Conservation (phyloP, 53 echinoderm and acorn worm genomes). For the Paracentrotus lividus region DNA sequence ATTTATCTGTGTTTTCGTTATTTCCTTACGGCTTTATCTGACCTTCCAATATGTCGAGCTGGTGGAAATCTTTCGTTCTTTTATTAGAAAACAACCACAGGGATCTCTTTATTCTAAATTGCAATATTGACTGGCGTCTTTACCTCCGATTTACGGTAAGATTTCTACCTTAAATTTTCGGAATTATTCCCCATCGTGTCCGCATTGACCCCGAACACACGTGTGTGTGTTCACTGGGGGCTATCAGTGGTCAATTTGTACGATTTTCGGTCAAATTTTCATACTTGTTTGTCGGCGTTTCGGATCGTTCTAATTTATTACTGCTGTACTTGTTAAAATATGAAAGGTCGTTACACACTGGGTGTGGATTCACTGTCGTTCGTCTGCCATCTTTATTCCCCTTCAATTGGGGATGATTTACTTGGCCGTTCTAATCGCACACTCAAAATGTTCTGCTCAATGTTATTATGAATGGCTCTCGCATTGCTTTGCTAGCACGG, state of each 20-base stretch:
- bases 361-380: constrained; percentile 70
- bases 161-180: constrained; percentile 38
- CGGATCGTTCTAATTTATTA: constrained; percentile 82
- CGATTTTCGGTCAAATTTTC: constrained; percentile 72
- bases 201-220: constrained; percentile 75
- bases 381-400: constrained; percentile 74
- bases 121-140: constrained; percentile 71
- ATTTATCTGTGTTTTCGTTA: constrained; percentile 71
- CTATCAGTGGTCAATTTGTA: constrained; percentile 72
- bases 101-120: constrained; percentile 88
- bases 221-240: constrained; percentile 73
- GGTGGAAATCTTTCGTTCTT: constrained; percentile 92
- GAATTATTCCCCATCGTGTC: constrained; percentile 45
- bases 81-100: constrained; percentile 96
- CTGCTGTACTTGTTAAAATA: constrained; percentile 85
- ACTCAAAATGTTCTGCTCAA: constrained; percentile 62
- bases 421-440: constrained; percentile 67
- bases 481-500: constrained; percentile 42
- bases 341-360: constrained; percentile 83
- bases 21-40: constrained; percentile 87
- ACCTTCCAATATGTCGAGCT: constrained; percentile 91
- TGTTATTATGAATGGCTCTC: constrained; percentile 41
- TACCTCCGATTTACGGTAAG: constrained; percentile 69
- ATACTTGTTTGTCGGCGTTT: constrained; percentile 73
- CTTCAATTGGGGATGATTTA: constrained; percentile 73